Evolutionary conservation across 2,797 vertebrate species (phyloP), one percentile per base, ranked within the genome.

Genomic region (Crocidura indochinensis): DNA sequence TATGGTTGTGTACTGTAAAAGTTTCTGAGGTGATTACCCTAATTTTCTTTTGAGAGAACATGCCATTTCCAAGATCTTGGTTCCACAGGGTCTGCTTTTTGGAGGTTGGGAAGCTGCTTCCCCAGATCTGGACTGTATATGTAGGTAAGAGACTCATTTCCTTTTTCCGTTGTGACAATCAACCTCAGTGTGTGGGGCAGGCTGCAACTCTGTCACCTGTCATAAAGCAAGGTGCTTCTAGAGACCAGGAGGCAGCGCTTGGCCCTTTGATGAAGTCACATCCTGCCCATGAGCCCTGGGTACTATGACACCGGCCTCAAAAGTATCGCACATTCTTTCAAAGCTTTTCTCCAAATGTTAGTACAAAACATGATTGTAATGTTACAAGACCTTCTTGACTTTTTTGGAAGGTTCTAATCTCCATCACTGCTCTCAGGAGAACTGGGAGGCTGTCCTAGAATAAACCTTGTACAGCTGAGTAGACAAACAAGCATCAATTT

Each of bases 31-130:
- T 92, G 51, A 79, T 93, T 53, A 26, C 75, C 38, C 62, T 49
- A 71, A 22, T 84, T 90, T 91, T 87, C 53, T 94, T 49, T 84
- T 49, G 86, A 86, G 77, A 84, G 53, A 68, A 87, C 15, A 17
- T 60, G n/a, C 15, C 51, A 17, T 90, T 22, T 91, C 64, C 44
- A 29, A 75, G 83, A 46, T 84, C 72, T 0, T 62, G 64, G 60
- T 78, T 75, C 65, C 27, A 53, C 68, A 20, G 24, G 71, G 38
- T 60, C 76, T 79, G 26, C 12, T 26, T 94, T 9, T n/a, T 81
- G 69, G 74, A 88, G 56, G 31, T 76, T 7, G 60, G 62, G 94
- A 84, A 88, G 93, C 47, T 68, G 67, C 49, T 24, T 78, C 4
- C 51, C 60, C 24, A 87, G 38, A 73, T 67, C 47, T 84, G 77